Evolutionary conservation across 2,113 vertebrate genomes (phyloP), one percentile per base, ranked within the genome.

Genomic region (Colistium nudipinnis): DNA sequence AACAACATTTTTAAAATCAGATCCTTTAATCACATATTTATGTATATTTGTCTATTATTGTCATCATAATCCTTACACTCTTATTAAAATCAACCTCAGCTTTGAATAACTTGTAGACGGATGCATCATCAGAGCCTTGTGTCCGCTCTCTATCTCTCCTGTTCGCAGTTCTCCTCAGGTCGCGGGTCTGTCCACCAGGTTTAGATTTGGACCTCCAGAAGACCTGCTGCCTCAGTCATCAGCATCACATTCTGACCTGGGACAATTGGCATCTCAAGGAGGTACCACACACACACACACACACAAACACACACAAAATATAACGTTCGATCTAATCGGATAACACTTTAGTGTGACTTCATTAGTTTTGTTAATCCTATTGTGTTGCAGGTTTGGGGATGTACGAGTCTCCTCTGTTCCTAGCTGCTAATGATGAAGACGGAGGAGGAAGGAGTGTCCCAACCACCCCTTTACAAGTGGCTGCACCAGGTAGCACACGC

Each of bases 261-360:
- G 96, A 41, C 98, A 98, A 62, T 93, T 99, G 76, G 96, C 98
- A 56, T 98, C 98, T 41, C 97, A 98, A 94, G 98, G 98, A 96
- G 98, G 98, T 97, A 62, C 7, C 73, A 36, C 44, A 11, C 60
- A 35, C 35, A 65, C 27, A 5, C 30, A 41, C 22, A 35, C 53
- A 41, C 38, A 35, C 16, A 27, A 24, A 35, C 22, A 35, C 31
- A 53, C 47, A 52, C 36, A 19, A 11, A 24, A 0, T 2, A 0
- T 12, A 22, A 36, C 44, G 24, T 52, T n/a, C n/a, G 4, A 35
- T 9, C 30, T 45, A 0, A 36, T 30, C 4, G 36, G 6, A 27
- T 4, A 6, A 13, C 35, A 25, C 6, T 27, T 3, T 6, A 4
- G 9, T 30, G 5, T 14, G 4, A 25, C 8, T 48, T 27, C 6